Percentiles rank a stretch among this genome's conserved stretches.
Conservation (phyloP, 1,140 invertebrate genomes). For the Bombus polaris region DNA sequence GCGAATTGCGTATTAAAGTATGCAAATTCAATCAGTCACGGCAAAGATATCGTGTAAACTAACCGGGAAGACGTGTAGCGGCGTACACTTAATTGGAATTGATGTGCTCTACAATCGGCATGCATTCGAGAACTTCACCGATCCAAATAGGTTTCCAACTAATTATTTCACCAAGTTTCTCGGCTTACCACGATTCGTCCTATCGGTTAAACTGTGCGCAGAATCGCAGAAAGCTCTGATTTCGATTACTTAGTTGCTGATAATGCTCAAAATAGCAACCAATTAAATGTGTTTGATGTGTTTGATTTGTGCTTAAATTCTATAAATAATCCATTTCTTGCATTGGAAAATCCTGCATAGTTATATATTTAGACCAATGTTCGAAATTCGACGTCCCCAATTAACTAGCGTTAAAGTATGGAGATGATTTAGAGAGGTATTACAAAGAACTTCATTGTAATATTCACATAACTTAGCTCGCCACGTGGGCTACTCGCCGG, state of each 20-base stretch:
- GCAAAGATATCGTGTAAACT: constrained; percentile 18
- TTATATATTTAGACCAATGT: not conserved
- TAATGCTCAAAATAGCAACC: constrained; percentile 56
- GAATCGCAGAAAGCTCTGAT: constrained; percentile 23
- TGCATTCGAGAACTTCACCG: constrained; percentile 61
- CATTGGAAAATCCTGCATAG: not conserved
- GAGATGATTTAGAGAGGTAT: too few species aligned
- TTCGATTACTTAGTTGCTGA: constrained; percentile 56
- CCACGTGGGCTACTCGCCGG: too few species aligned
- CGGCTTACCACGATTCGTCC: constrained; percentile 57
- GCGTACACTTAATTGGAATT: constrained; percentile 26
- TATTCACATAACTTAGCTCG: too few species aligned
- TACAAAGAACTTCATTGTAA: too few species aligned
- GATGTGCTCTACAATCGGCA: constrained; percentile 1
- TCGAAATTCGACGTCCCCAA: not conserved
- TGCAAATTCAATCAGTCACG: not conserved
- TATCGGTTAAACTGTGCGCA: constrained; percentile 27
- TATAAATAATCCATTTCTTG: constrained; percentile 25
- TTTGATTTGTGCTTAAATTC: constrained; percentile 43
- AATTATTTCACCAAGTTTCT: constrained; percentile 68
- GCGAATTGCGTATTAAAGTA: not conserved
- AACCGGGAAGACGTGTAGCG: not conserved
- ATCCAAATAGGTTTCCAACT: constrained; percentile 64
- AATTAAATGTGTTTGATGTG: constrained; percentile 36
- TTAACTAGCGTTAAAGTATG: not conserved